Conservation (phyloP, 2,113 vertebrate genomes). For the Chiloscyllium plagiosum region DNA sequence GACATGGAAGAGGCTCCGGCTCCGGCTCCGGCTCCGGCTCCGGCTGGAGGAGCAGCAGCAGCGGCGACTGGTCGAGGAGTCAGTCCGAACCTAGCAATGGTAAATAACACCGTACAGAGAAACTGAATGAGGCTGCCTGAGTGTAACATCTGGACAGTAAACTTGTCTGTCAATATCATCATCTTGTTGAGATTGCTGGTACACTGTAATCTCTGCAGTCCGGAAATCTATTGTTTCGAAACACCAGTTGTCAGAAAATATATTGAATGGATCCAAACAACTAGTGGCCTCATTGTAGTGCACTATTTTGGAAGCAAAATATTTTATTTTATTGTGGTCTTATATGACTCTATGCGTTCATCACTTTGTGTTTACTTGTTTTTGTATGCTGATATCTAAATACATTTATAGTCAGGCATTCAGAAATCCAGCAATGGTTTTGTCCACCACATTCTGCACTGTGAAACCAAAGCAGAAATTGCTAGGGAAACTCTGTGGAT, state of each 20-base stretch:
- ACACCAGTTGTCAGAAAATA: not conserved
- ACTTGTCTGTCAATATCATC: not conserved
- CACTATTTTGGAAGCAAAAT: not conserved
- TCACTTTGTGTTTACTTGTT: no score
- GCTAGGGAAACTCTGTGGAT: no score
- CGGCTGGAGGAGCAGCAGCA: not conserved
- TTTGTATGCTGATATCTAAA: no score
- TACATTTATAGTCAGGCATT: not conserved
- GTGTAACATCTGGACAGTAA: not conserved
- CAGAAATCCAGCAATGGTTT: not conserved
- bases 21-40: no score
- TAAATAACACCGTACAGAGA: not conserved
- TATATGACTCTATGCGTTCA: no score
- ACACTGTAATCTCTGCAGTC: not conserved
- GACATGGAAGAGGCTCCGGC: constrained; percentile 30
- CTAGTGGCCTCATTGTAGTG: not conserved
- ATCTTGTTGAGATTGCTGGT: not conserved
- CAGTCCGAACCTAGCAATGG: not conserved
- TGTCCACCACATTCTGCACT: not conserved
- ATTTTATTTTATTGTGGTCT: no score
- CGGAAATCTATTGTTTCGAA: not conserved
- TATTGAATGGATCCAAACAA: not conserved
- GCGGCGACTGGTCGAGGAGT: not conserved
- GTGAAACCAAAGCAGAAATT: not conserved
- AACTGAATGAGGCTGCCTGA: not conserved